phyloP scores from a whole-genome alignment of 2,797 vertebrate genomes.

The Octomys mimax region DNA sequence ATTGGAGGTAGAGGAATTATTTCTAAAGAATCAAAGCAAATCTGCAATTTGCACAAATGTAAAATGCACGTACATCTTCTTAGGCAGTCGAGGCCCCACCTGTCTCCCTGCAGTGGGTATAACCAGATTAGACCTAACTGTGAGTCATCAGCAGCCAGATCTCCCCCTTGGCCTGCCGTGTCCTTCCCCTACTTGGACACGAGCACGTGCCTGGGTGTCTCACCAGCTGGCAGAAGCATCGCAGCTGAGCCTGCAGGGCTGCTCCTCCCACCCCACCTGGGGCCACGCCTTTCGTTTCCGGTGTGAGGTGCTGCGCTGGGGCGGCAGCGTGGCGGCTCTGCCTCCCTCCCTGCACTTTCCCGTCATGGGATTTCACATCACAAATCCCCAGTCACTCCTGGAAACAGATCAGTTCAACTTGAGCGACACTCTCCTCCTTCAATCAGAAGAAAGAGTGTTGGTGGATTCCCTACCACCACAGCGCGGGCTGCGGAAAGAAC shows the following conservation, averaged over 20 bases:
- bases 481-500: not conserved
- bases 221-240: not conserved
- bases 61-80: not conserved
- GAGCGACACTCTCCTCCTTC: not conserved
- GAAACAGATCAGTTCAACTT: not conserved
- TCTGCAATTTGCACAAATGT: not conserved
- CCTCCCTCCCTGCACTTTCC: not conserved
- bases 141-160: not conserved
- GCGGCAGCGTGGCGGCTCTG: rapidly evolving
- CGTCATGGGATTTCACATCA: not conserved
- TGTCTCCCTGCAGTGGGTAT: rapidly evolving
- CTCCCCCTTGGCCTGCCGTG: not conserved
- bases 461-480: not conserved
- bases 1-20: not conserved
- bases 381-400: not conserved
- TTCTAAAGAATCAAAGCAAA: constrained; percentile 11
- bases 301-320: not conserved
- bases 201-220: not conserved
- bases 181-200: not conserved
- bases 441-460: not conserved
- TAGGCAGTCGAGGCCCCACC: not conserved
- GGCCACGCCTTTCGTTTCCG: not conserved
- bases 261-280: not conserved
- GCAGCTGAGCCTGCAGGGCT: not conserved
- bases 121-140: not conserved